Evolutionary conservation across 2,888 invertebrate species (phyloP), one percentile per base, ranked within the genome.

Genomic region (Beris chalybata): DNA sequence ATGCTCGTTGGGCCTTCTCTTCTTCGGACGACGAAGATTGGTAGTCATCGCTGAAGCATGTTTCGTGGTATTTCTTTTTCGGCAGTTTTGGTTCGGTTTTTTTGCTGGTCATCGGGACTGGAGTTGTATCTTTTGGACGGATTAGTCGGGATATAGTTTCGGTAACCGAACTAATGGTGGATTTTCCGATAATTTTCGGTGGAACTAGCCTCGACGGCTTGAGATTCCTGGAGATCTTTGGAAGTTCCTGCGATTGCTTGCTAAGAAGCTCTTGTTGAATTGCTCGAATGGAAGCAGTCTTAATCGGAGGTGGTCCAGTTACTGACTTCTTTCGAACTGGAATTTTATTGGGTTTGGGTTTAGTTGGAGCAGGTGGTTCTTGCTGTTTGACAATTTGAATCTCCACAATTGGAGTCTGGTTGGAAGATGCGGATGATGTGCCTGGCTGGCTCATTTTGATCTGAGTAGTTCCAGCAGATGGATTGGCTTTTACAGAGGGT

Each of bases 1-100:
- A 71, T 2, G 73, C 72, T 53, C 63, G 48, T 50, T 65, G 63
- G 13, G 74, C 63, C 66, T 76, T 75, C 58, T 77, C 76, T 13
- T 77, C 77, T 56, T 82, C 82, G 0, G 74, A 74, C 4, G 78
- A 74, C 13, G 81, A 76, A 0, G 84, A 84, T 80, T 85, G 85
- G 73, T 86, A 86, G 68, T 86, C 86, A 75, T 87, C 86, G 29
- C 87, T 86, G 59, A 85, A 85, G 74, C 87, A 87, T 2, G 87
- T 86, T 76, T 87, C 87, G 13, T 83, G 82, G 72, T 82, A 87
- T 71, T 82, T 83, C 67, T 84, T 83, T 69, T 80, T 81, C 73
- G 80, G 79, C 67, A 79, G 71, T 13, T 78, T 77, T 0, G 78
- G 77, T 64, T 81, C 80, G 5, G 78, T 70, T 44, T 64, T 48